phyloP scores from a whole-genome alignment of 2,797 vertebrate species.

The Silurus lanzhouensis region DNA sequence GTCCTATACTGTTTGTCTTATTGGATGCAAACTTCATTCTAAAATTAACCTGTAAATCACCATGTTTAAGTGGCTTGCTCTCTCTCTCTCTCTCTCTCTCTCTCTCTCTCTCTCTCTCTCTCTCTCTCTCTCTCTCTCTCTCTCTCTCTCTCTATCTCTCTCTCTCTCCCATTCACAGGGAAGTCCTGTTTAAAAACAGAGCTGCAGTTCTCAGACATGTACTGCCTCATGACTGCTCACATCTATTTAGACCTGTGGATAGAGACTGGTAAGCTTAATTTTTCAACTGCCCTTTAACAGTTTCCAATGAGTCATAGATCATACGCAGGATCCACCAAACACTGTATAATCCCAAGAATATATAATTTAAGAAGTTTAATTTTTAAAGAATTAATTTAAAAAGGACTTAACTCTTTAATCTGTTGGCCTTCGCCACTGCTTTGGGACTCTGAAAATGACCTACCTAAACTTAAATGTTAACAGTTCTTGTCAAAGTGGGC shows the following conservation, averaged over 20 bases:
- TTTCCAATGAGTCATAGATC: neutral
- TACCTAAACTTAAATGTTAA: no score
- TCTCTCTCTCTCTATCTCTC: no score
- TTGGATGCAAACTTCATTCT: neutral
- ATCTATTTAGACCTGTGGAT: conserved; percentile 90
- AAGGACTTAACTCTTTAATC: neutral
- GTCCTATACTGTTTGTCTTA: neutral
- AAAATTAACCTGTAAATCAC: neutral
- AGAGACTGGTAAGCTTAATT: conserved; percentile 78
- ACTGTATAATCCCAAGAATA: no score
- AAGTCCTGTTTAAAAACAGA: conserved; percentile 92
- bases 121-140: neutral
- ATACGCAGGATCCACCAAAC: neutral
- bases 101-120: neutral
- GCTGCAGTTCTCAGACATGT: conserved; percentile 95
- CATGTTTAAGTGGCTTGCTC: neutral
- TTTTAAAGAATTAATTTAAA: neutral
- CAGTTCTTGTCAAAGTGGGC: no score
- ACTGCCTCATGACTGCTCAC: conserved; percentile 95
- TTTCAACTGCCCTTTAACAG: neutral
- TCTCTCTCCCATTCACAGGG: conserved; percentile 67
- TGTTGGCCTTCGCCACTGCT: no score
- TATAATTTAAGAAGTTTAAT: neutral
- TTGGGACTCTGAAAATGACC: no score
- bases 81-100: neutral